Evolutionary conservation across 2,113 vertebrate species (phyloP).

Genomic region (Gulo gulo): DNA sequence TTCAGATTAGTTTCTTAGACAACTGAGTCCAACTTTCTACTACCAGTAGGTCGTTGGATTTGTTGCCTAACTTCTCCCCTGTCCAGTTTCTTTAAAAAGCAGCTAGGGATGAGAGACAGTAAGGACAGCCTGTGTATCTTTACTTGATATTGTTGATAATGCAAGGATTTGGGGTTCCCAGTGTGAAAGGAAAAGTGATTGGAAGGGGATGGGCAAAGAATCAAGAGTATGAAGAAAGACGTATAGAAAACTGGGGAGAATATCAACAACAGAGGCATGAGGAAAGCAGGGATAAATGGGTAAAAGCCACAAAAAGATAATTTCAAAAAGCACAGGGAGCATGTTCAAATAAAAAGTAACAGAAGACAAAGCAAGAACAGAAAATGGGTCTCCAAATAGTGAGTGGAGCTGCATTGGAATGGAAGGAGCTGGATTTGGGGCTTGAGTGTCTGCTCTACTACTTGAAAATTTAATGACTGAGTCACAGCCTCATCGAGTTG

Average conservation of each 20-base stretch:
- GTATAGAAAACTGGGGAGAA: not conserved
- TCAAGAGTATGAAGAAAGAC: not conserved
- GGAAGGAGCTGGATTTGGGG: not conserved
- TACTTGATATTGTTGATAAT: not conserved
- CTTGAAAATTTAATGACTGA: not conserved
- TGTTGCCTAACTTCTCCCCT: not conserved
- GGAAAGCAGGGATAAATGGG: not conserved
- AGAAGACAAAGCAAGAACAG: not conserved
- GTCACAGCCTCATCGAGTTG: not conserved
- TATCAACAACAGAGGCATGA: not conserved
- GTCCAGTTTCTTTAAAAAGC: not conserved
- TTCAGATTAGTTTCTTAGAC: not conserved
- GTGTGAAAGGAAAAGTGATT: not conserved
- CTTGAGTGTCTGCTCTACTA: not conserved
- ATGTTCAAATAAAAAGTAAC: not conserved
- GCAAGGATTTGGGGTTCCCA: not conserved
- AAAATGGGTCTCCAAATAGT: not conserved
- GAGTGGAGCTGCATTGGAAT: too few relatives aligned
- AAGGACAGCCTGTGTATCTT: not conserved
- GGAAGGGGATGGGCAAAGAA: not conserved
- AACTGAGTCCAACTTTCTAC: not conserved
- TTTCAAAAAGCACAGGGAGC: not conserved
- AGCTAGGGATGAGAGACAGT: not conserved
- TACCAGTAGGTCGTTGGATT: not conserved
- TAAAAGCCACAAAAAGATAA: not conserved